Base-by-base conservation (phyloP, 2,888 invertebrate species). In the Sussaba pulchella region DNA sequence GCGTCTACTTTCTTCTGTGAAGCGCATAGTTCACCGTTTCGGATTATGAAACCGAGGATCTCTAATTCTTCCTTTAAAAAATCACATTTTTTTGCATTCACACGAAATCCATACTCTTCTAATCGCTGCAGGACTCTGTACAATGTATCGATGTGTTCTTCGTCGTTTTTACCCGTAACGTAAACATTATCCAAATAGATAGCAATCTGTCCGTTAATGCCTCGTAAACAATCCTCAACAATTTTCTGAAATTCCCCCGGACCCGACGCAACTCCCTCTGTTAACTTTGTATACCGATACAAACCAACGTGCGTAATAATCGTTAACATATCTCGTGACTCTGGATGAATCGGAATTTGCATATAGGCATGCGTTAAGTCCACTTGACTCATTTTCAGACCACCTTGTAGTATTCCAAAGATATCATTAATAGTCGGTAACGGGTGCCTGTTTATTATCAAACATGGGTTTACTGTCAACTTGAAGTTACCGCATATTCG, bases 341-440 rank as follows among this genome's bases (percentile, higher is more conserved):
- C 61, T 47, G 47, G 47, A 21, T 50, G 21, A 5, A 70, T 17
- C 9, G 36, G 19, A 4, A 72, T 50, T 39, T 72, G 72, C 72
- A 72, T 72, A 17, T 63, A 72, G 12, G 87, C 88, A 86, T 91
- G 87, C 2, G 85, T 82, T 14, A 92, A 83, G 79, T 92, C 91
- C 6, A 92, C 78, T 81, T 89, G 90, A 31, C 31, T 31, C 2
- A 31, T 31, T 2, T 87, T 84, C 82, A 92, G 92, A 24, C 90
- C 89, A 41, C 87, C 89, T 64, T 82, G 76, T 31, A 74, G 39
- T 8, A 9, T 64, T 43, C 70, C 59, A n/a, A 86, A 83, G 14
- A 88, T 73, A 39, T 88, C 84, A 14, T 86, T 81, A 1, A 85
- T 81, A 10, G 74, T 57, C 2, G 86, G 88, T 41, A 86, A 45